Base-by-base conservation (phyloP, 2,113 vertebrate genomes). In the Nycticebus coucang region DNA sequence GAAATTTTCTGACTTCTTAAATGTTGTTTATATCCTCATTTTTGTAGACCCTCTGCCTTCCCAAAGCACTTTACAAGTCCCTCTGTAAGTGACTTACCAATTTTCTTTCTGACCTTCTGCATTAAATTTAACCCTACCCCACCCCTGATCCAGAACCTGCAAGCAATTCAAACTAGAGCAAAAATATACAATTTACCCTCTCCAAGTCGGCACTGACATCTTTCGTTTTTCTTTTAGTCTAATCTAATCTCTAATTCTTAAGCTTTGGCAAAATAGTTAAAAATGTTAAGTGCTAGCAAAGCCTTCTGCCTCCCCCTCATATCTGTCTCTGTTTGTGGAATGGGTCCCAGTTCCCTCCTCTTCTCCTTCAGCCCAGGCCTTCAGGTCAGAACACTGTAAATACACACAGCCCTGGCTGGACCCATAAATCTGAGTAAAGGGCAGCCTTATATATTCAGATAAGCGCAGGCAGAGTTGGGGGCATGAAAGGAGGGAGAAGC, bases 321-420 rank as follows among this genome's bases (percentile, higher is more conserved):
- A 98, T 98, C 98, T 98, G 98, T 98, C 98, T 98, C 98, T 99
- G 98, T 98, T 99, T 99, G 98, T 98, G 98, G 98, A 98, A 97
- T n/a, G 92, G 98, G 98, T 98, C 97, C 98, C 97, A 91, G 97
- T 98, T 98, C 98, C 98, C 98, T 98, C 98, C 98, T 98, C 98
- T 97, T 98, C 98, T 98, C 97, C 97, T 98, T 98, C 98, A 98
- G 98, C 98, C 98, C 92, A 93, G 98, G 99, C 99, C 98, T 99
- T 98, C 98, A 98, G 99, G 99, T 99, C 99, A 99, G 98, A 98
- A 99, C 99, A 99, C 99, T 99, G 99, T 99, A 99, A 99, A 99
- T 99, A 99, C 99, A 99, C 99, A 99, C 97, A 98, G 98, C 86
- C 93, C 97, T 98, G 98, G 98, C 98, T 98, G 95, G 97, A 98